phyloP scores from a whole-genome alignment of 2,797 vertebrate species.

The Gorsachius magnificus region DNA sequence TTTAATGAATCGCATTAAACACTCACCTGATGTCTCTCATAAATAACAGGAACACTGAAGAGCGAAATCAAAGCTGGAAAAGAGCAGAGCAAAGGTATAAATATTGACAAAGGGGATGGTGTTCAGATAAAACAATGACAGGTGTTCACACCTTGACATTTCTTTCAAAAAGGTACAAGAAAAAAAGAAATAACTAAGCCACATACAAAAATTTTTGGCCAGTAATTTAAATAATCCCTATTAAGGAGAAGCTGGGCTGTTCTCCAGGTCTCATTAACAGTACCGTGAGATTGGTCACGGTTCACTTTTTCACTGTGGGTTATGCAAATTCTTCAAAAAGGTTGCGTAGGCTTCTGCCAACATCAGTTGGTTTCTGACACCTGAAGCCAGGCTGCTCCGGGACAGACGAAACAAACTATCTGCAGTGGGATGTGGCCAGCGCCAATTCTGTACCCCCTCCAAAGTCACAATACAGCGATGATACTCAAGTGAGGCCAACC shows the following conservation, averaged over 20 bases:
- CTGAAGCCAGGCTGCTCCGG: background rate
- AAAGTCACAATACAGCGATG: background rate
- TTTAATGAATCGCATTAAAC: background rate
- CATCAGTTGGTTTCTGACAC: background rate
- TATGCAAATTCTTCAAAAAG: background rate
- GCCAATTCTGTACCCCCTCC: background rate
- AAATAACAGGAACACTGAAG: slow-evolving; percentile 93
- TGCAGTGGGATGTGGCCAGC: background rate
- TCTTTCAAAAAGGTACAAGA: background rate
- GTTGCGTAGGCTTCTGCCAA: background rate
- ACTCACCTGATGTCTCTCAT: slow-evolving; percentile 95
- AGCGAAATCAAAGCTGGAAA: slow-evolving; percentile 86
- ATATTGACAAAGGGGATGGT: background rate
- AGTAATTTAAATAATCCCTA: background rate
- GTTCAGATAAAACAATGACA: background rate
- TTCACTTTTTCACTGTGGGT: background rate
- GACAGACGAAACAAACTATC: background rate
- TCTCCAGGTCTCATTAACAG: background rate
- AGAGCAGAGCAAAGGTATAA: slow-evolving; percentile 13
- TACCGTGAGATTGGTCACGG: background rate
- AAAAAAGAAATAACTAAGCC: background rate
- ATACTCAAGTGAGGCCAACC: background rate
- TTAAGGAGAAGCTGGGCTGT: background rate
- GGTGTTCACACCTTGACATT: background rate
- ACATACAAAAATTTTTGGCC: background rate